Evolutionary conservation across 1,140 invertebrate genomes (phyloP).

Genomic region (Leptinotarsa texana): DNA sequence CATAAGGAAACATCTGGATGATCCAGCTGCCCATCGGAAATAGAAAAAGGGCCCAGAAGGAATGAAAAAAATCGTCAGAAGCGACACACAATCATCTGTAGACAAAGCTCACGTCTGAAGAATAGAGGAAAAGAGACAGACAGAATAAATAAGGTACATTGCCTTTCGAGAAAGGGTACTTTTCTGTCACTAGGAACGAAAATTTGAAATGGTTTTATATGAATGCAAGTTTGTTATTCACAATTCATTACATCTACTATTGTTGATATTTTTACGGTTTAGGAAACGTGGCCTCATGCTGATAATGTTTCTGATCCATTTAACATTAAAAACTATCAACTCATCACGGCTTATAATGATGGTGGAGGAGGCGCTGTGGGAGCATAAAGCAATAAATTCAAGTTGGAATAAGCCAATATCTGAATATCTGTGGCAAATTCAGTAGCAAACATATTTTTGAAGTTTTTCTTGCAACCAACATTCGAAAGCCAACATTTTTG

Average conservation of each 20-base stretch:
- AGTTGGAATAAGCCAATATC: not conserved
- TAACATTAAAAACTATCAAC: not conserved
- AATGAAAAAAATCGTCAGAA: too few species aligned
- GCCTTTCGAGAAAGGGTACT: too few species aligned
- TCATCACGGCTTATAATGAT: not conserved
- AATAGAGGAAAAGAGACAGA: too few species aligned
- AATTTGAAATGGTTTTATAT: too few species aligned
- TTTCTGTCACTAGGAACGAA: too few species aligned
- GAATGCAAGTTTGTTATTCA: not conserved
- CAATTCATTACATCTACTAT: not conserved
- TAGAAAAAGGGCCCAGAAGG: too few species aligned
- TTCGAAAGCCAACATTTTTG: not conserved
- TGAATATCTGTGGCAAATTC: not conserved
- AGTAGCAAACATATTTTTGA: not conserved
- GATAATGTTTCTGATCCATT: not conserved
- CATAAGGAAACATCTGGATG: too few species aligned
- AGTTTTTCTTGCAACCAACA: not conserved
- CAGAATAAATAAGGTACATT: too few species aligned
- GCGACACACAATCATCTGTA: too few species aligned
- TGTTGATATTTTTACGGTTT: not conserved
- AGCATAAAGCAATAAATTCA: not conserved
- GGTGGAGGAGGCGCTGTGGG: not conserved
- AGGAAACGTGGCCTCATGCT: not conserved
- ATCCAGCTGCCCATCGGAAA: too few species aligned
- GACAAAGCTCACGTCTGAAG: too few species aligned